Evolutionary conservation across 2,113 vertebrate genomes (phyloP).

Genomic region (Syngnathus typhle): DNA sequence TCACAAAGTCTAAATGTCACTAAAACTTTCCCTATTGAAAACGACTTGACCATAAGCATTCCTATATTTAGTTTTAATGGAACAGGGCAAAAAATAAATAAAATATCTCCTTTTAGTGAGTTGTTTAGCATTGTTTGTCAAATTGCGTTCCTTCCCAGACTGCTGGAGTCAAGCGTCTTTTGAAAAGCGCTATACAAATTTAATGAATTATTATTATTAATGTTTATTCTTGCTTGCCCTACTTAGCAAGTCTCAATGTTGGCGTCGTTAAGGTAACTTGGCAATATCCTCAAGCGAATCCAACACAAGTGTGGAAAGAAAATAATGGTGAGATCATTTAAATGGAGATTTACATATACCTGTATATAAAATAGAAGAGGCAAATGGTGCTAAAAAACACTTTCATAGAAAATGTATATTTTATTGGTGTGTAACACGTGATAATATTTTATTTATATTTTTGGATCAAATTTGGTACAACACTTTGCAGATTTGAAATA

Average conservation of each 20-base stretch:
- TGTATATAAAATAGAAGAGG: not conserved
- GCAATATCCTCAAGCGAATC: too few relatives aligned
- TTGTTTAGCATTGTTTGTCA: not conserved
- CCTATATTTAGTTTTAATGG: not conserved
- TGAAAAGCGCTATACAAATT: too few relatives aligned
- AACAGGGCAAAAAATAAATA: not conserved
- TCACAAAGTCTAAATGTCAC: not conserved
- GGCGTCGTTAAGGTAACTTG: not conserved
- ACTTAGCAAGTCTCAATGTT: not conserved
- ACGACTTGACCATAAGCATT: not conserved
- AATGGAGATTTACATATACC: not conserved
- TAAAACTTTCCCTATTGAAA: not conserved
- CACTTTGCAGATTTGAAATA: conserved; percentile 27
- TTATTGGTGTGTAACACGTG: conserved; percentile 16
- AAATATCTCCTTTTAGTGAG: not conserved
- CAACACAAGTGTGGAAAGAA: too few relatives aligned
- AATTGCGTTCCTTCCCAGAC: not conserved
- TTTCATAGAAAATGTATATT: not conserved
- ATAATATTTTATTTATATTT: conserved; percentile 45
- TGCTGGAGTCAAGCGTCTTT: too few relatives aligned
- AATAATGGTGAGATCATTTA: too few relatives aligned
- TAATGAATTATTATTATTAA: too few relatives aligned
- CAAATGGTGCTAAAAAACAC: conserved; percentile 21
- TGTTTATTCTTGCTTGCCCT: not conserved
- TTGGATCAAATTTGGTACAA: conserved; percentile 21